Percentiles rank a stretch among this genome's conserved stretches.
These are phyloP conservation scores for Euschistus heros DNA, from an alignment of 1,140 invertebrate genomes.

Conservation along the genomic window DNA sequence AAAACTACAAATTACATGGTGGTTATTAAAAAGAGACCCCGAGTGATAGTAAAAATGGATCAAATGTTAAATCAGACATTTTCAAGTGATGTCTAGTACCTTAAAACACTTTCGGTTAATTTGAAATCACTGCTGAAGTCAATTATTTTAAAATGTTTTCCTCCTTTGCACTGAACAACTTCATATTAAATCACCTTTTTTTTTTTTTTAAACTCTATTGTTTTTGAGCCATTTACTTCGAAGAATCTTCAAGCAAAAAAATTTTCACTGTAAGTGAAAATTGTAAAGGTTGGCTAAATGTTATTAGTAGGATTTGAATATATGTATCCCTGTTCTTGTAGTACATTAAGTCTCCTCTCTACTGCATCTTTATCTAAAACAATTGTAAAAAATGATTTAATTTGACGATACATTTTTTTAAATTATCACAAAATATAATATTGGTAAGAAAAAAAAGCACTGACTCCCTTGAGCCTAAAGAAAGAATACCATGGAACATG, in stretches of 20 bases:
- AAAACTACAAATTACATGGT: background rate
- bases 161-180: background rate
- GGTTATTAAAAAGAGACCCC: background rate
- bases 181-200: background rate
- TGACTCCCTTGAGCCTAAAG: too few species aligned
- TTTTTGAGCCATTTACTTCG: background rate
- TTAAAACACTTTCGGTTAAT: background rate
- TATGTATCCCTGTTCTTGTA: conserved; percentile 76
- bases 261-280: background rate
- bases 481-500: too few species aligned
- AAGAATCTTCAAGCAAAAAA: background rate
- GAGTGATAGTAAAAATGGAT: background rate
- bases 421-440: too few species aligned
- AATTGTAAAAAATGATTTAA: too few species aligned
- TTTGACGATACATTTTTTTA: too few species aligned
- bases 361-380: conserved; percentile 81
- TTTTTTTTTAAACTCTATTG: background rate
- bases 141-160: background rate
- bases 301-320: conserved; percentile 40
- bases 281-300: background rate
- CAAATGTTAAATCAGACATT: background rate
- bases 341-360: conserved; percentile 73
- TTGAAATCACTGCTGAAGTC: background rate
- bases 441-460: too few species aligned
- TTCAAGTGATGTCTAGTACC: background rate